These are phyloP conservation scores for Luehdorfia chinensis DNA, from an alignment of 1,140 invertebrate genomes.

Conservation along the genomic window DNA sequence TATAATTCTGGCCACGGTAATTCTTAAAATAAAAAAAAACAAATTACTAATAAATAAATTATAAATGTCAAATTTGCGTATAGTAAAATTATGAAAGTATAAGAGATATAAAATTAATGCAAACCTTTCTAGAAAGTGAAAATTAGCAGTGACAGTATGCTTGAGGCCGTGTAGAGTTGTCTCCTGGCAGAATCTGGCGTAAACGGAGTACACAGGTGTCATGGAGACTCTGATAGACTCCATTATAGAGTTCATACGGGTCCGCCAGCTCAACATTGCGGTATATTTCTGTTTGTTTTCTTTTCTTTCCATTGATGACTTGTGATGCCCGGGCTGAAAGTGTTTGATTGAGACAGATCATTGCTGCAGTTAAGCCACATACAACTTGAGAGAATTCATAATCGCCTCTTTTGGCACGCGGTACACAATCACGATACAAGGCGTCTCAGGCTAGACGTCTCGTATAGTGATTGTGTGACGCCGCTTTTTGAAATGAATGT, in stretches of 20 bases:
- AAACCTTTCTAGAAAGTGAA: constrained; percentile 59
- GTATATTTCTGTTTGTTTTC: constrained; percentile 33
- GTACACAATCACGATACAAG: too few species aligned
- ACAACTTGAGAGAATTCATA: too few species aligned
- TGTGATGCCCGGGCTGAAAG: too few species aligned
- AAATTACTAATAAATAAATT: neutral
- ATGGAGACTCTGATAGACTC: constrained; percentile 40
- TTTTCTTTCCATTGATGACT: constrained; percentile 5
- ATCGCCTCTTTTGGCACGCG: too few species aligned
- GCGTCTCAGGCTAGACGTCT: too few species aligned
- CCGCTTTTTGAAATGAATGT: too few species aligned
- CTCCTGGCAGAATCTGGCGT: constrained; percentile 52
- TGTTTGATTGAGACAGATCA: too few species aligned
- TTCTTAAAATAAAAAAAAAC: constrained; percentile 21
- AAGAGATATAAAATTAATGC: constrained; percentile 11
- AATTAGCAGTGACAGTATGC: constrained; percentile 55
- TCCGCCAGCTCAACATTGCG: constrained; percentile 54
- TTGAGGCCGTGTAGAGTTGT: constrained; percentile 64
- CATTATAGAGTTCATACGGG: constrained; percentile 45
- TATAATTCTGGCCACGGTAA: too few species aligned
- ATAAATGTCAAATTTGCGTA: constrained; percentile 10
- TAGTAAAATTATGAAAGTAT: constrained; percentile 18
- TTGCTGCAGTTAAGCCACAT: too few species aligned
- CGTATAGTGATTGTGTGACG: too few species aligned
- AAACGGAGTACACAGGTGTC: constrained; percentile 27